These are phyloP conservation scores for Drosophila busckii DNA, from an alignment of 1,140 invertebrate genomes.

Conservation along the genomic window DNA sequence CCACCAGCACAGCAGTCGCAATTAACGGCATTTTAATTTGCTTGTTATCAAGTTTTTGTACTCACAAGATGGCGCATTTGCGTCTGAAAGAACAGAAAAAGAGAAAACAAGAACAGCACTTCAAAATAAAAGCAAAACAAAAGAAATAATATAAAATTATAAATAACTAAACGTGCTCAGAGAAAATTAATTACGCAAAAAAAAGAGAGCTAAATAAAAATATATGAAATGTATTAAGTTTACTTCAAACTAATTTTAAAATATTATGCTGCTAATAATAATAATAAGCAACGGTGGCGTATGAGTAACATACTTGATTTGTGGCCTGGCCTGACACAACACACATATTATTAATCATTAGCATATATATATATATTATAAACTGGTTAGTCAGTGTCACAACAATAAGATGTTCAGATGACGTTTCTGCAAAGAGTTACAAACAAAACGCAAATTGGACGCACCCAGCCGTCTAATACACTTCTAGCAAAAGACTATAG, in stretches of 20 bases:
- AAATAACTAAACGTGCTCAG: too few species aligned
- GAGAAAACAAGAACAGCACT: not conserved
- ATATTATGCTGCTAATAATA: too few species aligned
- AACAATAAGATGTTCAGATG: slow-evolving; percentile 4
- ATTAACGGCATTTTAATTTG: not conserved
- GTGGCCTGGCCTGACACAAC: not conserved
- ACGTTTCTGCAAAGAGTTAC: slow-evolving; percentile 32
- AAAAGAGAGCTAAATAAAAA: too few species aligned
- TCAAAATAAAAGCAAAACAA: slow-evolving; percentile 1
- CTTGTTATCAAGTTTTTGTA: slow-evolving; percentile 13
- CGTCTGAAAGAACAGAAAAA: slow-evolving; percentile 45
- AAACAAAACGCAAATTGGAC: too few species aligned
- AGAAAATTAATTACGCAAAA: too few species aligned
- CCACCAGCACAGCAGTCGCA: too few species aligned
- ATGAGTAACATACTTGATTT: slow-evolving; percentile 8
- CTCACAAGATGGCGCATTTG: slow-evolving; percentile 55
- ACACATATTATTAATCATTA: slow-evolving; percentile 1
- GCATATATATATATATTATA: not conserved
- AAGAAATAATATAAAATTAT: not conserved
- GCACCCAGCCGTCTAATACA: too few species aligned
- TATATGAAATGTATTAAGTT: too few species aligned
- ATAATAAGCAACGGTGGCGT: slow-evolving; percentile 1
- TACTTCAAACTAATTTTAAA: too few species aligned
- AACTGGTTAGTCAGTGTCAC: slow-evolving; percentile 20
- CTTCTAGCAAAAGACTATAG: too few species aligned